Percentiles rank a stretch among this genome's conserved stretches.
These are phyloP conservation scores for Drosophila lacertosa DNA, from an alignment of 1,140 invertebrate species.

Conservation along the genomic window DNA sequence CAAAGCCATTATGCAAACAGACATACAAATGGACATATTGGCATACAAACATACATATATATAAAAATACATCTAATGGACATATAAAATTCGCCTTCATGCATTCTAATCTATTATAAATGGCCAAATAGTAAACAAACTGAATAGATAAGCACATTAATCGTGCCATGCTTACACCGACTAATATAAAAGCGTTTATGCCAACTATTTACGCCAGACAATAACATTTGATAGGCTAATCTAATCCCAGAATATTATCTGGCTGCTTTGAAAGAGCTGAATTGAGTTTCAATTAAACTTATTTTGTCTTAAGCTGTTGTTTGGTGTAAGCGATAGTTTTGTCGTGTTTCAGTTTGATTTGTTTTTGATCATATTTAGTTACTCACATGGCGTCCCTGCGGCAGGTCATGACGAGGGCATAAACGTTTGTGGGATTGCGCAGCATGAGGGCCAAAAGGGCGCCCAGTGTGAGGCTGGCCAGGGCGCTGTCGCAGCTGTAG, in stretches of 20 bases:
- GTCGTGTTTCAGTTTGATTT: neutral
- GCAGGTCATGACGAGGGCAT: conserved; percentile 54
- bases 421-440: conserved; percentile 61
- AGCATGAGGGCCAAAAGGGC: conserved; percentile 63
- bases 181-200: neutral
- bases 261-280: neutral
- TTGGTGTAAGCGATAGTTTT: neutral
- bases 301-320: too few relatives aligned
- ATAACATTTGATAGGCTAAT: neutral
- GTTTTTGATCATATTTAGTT: neutral
- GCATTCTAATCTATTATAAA: too few relatives aligned
- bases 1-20: too few relatives aligned
- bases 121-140: too few relatives aligned
- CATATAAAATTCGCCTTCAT: too few relatives aligned
- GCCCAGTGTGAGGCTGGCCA: conserved; percentile 59
- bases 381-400: conserved; percentile 70
- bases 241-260: conserved; percentile 5
- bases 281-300: neutral
- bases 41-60: too few relatives aligned
- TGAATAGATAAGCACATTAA: neutral
- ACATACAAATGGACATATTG: too few relatives aligned
- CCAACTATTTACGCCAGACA: neutral
- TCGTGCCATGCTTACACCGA: neutral
- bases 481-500: conserved; percentile 51
- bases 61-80: too few relatives aligned